A percentile compares a stretch with the other conserved stretches of the same genome.
phyloP scores from a whole-genome alignment of 2,888 invertebrate genomes.

The Incurvaria masculella region DNA sequence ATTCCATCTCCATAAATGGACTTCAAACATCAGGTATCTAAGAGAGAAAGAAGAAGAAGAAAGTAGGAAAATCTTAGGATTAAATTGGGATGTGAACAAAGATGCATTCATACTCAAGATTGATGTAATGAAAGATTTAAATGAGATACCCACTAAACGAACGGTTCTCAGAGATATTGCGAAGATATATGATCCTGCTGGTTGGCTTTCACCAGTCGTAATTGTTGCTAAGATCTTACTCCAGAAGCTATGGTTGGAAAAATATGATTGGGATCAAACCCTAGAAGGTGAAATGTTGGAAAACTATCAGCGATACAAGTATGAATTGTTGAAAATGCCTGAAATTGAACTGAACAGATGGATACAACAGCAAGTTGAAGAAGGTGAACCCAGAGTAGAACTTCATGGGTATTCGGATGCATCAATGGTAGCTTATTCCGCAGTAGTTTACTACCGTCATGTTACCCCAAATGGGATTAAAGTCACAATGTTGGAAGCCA shows the following conservation, averaged over 20 bases:
- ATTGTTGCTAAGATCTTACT: neutral
- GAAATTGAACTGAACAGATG: neutral
- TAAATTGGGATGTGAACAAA: neutral
- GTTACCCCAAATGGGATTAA: constrained; percentile 6
- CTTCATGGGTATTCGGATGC: constrained; percentile 20
- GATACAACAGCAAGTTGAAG: neutral
- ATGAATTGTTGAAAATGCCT: neutral
- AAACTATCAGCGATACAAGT: neutral
- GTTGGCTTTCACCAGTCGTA: neutral
- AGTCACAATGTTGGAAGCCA: constrained; percentile 1
- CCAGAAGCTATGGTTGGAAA: neutral
- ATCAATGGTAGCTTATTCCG: constrained; percentile 16
- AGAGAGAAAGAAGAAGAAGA: neutral
- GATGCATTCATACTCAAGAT: neutral
- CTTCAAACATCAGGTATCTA: neutral
- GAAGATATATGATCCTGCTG: neutral
- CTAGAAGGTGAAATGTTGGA: neutral
- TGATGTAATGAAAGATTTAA: neutral
- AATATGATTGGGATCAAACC: neutral
- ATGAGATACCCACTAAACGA: neutral
- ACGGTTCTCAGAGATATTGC: neutral
- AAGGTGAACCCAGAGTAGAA: constrained; percentile 16
- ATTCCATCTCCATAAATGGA: neutral
- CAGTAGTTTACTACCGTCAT: constrained; percentile 15
- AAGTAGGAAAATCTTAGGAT: neutral